Evolutionary conservation across 2,113 vertebrate genomes (phyloP).

Genomic region (Lagopus leucura): DNA sequence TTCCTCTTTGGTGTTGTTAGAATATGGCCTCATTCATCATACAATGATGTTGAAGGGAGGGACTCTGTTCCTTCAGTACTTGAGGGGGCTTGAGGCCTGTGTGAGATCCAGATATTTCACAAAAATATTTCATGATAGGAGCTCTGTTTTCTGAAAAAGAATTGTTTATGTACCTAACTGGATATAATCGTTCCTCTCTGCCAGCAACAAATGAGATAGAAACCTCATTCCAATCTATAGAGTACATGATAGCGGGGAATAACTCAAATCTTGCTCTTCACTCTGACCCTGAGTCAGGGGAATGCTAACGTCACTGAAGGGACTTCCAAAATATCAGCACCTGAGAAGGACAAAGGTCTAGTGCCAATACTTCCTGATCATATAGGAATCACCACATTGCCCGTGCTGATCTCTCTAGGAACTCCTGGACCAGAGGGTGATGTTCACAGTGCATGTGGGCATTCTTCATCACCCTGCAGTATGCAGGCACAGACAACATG

Average conservation of each 20-base stretch:
- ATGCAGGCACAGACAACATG: accelerated
- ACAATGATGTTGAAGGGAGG: background rate
- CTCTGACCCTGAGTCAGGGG: accelerated
- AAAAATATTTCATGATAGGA: background rate
- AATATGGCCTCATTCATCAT: background rate
- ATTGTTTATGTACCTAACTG: background rate
- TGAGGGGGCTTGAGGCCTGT: accelerated
- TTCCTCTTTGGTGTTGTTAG: background rate
- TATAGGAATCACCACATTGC: background rate
- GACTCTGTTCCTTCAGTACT: background rate
- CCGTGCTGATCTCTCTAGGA: accelerated
- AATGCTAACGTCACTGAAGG: background rate
- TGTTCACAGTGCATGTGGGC: too few species aligned
- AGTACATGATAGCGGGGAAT: background rate
- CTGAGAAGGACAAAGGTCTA: background rate
- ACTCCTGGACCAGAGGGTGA: background rate
- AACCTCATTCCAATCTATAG: background rate
- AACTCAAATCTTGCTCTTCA: background rate
- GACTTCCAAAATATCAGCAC: background rate
- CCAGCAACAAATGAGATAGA: background rate
- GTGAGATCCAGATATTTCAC: background rate
- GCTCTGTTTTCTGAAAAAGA: background rate
- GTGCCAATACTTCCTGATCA: background rate
- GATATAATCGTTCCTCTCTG: background rate
- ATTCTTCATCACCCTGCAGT: background rate